A percentile compares a stretch with the other conserved stretches of the same genome.
Evolutionary conservation across 1,140 invertebrate species (phyloP).

Genomic region (Formica exsecta): DNA sequence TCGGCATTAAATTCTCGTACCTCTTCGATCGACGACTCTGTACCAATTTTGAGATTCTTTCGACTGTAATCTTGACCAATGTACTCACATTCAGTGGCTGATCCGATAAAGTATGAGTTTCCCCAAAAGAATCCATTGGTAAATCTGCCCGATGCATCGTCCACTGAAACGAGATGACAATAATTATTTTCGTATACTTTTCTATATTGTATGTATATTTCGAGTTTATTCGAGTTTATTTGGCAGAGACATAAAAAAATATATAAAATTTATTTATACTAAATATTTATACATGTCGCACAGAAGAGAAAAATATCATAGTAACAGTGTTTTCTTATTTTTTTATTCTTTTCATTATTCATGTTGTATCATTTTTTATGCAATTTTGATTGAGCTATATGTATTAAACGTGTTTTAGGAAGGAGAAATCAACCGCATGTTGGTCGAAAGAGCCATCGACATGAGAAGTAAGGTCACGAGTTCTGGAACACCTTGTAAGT

Average conservation of each 20-base stretch:
- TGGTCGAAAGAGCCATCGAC: not conserved
- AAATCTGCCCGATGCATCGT: constrained; percentile 93
- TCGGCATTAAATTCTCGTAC: constrained; percentile 80
- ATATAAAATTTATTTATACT: not conserved
- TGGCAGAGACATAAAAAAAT: not conserved
- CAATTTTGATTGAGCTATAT: no score
- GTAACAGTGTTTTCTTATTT: no score
- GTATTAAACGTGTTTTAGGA: not conserved
- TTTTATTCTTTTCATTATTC: no score
- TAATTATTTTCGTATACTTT: not conserved
- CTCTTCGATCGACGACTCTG: constrained; percentile 77
- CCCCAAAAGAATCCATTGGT: constrained; percentile 94
- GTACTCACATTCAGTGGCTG: constrained; percentile 90
- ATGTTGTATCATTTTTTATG: no score
- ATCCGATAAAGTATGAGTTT: constrained; percentile 93
- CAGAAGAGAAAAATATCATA: no score
- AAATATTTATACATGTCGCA: no score
- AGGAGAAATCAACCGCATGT: not conserved
- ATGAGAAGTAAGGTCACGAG: no score
- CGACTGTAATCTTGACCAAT: constrained; percentile 86
- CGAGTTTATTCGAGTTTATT: not conserved
- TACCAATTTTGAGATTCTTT: constrained; percentile 72
- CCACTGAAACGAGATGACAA: constrained; percentile 87
- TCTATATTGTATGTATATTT: no score
- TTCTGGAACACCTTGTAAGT: not conserved